These are phyloP conservation scores for Silurus aristotelis DNA, from an alignment of 2,797 vertebrate species.

Conservation along the genomic window DNA sequence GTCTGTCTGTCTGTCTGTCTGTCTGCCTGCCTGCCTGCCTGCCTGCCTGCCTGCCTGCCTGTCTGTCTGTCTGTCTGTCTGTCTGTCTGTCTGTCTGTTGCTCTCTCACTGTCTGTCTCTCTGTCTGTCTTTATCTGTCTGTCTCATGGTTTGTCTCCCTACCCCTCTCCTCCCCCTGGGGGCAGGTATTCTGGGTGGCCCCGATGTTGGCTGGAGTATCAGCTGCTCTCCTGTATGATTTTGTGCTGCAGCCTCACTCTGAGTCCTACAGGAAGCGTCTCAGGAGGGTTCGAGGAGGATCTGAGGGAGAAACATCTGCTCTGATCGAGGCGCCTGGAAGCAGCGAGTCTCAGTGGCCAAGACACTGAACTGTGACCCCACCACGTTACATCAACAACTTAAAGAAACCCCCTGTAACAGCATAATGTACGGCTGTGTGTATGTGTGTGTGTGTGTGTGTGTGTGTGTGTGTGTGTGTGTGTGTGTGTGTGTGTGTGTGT, in stretches of 20 bases:
- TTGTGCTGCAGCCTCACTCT: slow-evolving; percentile 72
- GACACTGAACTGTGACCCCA: slow-evolving; percentile 38
- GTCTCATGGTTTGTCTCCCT: too few species aligned
- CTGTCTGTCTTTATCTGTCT: too few species aligned
- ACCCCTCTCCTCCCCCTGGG: too few species aligned
- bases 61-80: background rate
- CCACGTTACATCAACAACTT: background rate
- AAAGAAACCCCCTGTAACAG: background rate
- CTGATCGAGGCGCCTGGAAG: slow-evolving; percentile 41
- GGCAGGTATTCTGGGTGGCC: slow-evolving; percentile 84
- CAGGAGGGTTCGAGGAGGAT: slow-evolving; percentile 73
- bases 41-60: too few species aligned
- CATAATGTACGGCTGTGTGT: background rate
- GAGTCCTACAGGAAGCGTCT: slow-evolving; percentile 66
- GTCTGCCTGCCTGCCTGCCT: background rate
- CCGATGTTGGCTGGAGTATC: slow-evolving; percentile 75
- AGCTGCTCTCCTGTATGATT: slow-evolving; percentile 79
- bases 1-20: background rate
- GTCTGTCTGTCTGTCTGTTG: too few species aligned
- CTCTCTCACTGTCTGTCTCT: too few species aligned
- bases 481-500: background rate
- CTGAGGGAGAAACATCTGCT: slow-evolving; percentile 59
- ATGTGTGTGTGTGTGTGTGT: background rate
- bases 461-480: background rate
- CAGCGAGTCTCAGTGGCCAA: slow-evolving; percentile 55